Evolutionary conservation across 2,113 vertebrate genomes (phyloP).

Genomic region (Trematocara stigmaticum): DNA sequence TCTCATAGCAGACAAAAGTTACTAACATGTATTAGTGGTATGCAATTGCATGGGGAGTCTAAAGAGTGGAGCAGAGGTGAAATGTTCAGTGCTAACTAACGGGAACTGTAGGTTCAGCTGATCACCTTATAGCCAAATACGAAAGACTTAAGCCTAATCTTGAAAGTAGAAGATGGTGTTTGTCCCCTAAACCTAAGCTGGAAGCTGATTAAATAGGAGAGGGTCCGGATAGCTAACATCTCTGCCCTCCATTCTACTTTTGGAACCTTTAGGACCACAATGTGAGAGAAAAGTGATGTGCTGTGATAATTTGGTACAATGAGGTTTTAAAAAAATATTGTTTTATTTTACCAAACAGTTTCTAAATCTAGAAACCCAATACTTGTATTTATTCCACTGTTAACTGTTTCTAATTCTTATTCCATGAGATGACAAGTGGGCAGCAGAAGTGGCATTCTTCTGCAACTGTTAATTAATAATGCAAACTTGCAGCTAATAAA

Average conservation of each 20-base stretch:
- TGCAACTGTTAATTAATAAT: constrained; percentile 30
- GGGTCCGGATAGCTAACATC: not conserved
- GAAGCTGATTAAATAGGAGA: not conserved
- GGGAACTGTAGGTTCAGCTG: not conserved
- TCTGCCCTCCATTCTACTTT: not conserved
- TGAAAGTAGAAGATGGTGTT: not conserved
- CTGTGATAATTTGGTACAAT: not conserved
- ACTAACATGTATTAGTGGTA: not conserved
- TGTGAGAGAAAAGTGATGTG: not conserved
- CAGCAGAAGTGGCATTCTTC: not conserved
- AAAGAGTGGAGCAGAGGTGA: not conserved
- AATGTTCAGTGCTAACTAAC: not conserved
- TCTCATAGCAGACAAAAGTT: not conserved
- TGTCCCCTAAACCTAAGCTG: not conserved
- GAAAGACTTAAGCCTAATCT: not conserved
- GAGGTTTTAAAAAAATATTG: not conserved
- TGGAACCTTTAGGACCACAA: not conserved
- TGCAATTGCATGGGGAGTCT: too few relatives aligned
- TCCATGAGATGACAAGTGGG: not conserved
- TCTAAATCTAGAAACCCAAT: not conserved
- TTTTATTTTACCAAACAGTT: not conserved
- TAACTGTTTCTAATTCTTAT: not conserved
- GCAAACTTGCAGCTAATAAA: constrained; percentile 30
- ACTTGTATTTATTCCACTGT: not conserved
- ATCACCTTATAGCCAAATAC: not conserved